Base-by-base conservation (phyloP, 2,113 vertebrate genomes). In the Eulacestoma nigropectus region DNA sequence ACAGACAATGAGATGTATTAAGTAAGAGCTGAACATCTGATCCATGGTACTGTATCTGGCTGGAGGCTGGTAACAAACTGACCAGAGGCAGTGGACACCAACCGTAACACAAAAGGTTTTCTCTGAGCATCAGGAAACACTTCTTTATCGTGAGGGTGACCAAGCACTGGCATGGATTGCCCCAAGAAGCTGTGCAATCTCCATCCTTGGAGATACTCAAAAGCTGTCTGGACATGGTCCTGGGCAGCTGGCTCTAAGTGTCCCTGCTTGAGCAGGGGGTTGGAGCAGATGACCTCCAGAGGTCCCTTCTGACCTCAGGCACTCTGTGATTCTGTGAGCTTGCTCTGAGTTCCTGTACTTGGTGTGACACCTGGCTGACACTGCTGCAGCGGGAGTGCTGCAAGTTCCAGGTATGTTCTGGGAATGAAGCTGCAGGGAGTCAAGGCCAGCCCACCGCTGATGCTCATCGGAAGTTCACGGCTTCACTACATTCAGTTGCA, bases 321-420 rank as follows among this genome's bases (percentile, higher is more conserved):
- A 3, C 10, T 52, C 22, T 13, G 19, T 46, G 23, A n/a, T 50
- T 64, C 60, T 69, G 33, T 27, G 44, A 60, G 41, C 49, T 52
- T 52, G 46, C 55, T 69, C 60, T 60, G n/a, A 22, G 22, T 65
- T 41, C 44, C 49, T 44, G 9, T 27, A 8, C 53, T 50, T 23
- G 13, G 5, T 64, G 39, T 41, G 79, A 55, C 18, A 60, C 55
- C 29, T 39, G 70, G n/a, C 17, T 35, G 11, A 44, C 49, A n/a
- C 42, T 52, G 5, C 46, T 49, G 70, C 30, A 33, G 13, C 0
- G 0, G 25, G n/a, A 59, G 25, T 10, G 10, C 63, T 64, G 81
- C 35, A 12, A 12, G 32, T 11, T 63, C 15, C 25, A 55, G 27
- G 12, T 16, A 25, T 7, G 4, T 32, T 42, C 30, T 9, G 23